Conservation (phyloP, 2,113 vertebrate species). For the Anoura caudifer region DNA sequence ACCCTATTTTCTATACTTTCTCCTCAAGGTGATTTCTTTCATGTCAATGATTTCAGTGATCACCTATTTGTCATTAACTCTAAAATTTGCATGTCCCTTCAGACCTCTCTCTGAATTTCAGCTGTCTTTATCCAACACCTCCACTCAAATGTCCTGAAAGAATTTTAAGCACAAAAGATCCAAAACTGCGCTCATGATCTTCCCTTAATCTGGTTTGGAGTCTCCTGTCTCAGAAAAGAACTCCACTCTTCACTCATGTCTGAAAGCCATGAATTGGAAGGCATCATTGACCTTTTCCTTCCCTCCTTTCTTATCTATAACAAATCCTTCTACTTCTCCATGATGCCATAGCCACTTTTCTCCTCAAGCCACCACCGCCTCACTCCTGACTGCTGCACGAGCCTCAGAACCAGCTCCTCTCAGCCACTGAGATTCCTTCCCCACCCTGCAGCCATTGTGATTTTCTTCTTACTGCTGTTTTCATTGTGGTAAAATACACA, state of each 20-base stretch:
- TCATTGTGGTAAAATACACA: background rate
- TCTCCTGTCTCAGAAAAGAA: background rate
- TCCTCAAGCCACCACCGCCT: background rate
- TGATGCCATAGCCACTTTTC: background rate
- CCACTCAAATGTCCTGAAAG: background rate
- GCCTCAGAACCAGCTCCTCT: background rate
- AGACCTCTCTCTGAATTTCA: background rate
- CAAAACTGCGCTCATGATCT: background rate
- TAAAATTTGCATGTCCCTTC: background rate
- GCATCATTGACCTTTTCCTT: background rate
- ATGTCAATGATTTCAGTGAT: background rate
- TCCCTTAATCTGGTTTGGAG: background rate
- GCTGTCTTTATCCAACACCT: background rate
- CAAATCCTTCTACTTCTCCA: background rate
- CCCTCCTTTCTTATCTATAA: background rate
- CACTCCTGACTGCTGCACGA: background rate
- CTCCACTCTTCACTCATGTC: background rate
- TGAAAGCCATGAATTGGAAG: background rate
- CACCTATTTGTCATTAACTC: background rate
- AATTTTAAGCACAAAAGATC: background rate
- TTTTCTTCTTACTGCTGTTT: background rate
- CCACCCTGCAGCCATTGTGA: background rate
- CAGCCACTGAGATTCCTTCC: background rate
- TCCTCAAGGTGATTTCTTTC: background rate
- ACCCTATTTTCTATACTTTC: background rate